Conservation (phyloP, 2,888 invertebrate genomes). For the Salticus scenicus region DNA sequence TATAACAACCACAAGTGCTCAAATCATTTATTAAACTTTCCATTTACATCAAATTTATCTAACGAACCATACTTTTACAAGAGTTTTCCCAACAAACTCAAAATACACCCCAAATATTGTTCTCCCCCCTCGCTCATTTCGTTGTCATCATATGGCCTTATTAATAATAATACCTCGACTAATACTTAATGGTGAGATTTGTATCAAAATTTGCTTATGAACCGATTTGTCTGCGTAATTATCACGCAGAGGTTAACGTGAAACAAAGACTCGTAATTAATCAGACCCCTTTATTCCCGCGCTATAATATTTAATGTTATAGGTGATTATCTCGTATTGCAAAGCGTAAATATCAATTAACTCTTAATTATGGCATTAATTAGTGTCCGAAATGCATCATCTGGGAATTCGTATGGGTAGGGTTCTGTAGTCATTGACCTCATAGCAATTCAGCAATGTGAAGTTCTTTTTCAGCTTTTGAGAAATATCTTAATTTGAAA, state of each 20-base stretch:
- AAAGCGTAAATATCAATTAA: background rate
- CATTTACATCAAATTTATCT: background rate
- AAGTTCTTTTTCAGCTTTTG: background rate
- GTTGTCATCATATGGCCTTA: conserved; percentile 2
- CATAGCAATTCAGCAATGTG: background rate
- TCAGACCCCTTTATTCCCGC: background rate
- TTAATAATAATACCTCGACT: conserved; percentile 7
- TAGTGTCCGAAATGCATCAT: background rate
- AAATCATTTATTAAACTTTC: background rate
- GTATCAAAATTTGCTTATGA: conserved; percentile 1
- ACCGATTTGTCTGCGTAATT: background rate
- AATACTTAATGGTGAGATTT: conserved; percentile 9
- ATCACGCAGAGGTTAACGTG: conserved; percentile 6
- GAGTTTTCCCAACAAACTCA: background rate
- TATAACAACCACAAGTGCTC: background rate
- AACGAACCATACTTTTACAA: background rate
- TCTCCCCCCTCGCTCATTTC: background rate
- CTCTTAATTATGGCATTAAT: conserved; percentile 12
- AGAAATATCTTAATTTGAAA: background rate
- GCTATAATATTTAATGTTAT: conserved; percentile 2
- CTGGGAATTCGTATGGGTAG: background rate
- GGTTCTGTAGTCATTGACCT: background rate
- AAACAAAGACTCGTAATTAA: conserved; percentile 9
- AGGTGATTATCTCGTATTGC: background rate
- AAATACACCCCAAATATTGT: background rate